A percentile compares a stretch with the other conserved stretches of the same genome.
phyloP scores from a whole-genome alignment of 23 tunicate genomes.

The Halocynthia roretzi region DNA sequence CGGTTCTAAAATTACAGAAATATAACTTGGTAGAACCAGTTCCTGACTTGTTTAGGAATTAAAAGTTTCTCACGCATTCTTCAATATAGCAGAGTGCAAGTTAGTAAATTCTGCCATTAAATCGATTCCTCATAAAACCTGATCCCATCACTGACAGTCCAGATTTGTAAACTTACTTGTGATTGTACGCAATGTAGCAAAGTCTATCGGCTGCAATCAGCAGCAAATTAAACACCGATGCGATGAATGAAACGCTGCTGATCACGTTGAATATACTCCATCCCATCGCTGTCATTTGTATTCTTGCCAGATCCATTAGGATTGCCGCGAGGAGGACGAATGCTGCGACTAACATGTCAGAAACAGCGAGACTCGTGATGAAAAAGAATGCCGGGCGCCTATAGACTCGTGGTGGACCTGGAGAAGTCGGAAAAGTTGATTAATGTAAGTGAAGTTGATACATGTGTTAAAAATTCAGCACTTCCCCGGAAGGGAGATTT shows the following conservation, averaged over 20 bases:
- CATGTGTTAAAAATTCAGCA: too few relatives aligned
- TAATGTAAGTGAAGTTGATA: background rate
- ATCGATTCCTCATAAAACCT: too few relatives aligned
- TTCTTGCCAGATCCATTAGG: slow-evolving; percentile 15
- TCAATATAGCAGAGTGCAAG: too few relatives aligned
- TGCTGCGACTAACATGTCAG: slow-evolving; percentile 38
- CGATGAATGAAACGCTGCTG: slow-evolving; percentile 62
- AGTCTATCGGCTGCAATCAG: slow-evolving; percentile 69
- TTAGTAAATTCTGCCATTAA: too few relatives aligned
- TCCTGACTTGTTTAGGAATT: too few relatives aligned
- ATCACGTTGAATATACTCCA: slow-evolving; percentile 56
- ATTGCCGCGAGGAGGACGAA: slow-evolving; percentile 8
- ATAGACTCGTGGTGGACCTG: slow-evolving; percentile 38
- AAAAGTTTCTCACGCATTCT: too few relatives aligned
- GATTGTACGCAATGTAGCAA: slow-evolving; percentile 63
- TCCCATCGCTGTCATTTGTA: slow-evolving; percentile 33
- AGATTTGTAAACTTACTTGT: slow-evolving; percentile 25
- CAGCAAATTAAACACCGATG: slow-evolving; percentile 51
- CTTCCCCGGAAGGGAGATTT: too few relatives aligned
- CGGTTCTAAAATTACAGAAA: too few relatives aligned
- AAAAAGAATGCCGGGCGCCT: slow-evolving; percentile 61
- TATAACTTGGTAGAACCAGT: too few relatives aligned
- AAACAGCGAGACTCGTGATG: slow-evolving; percentile 40
- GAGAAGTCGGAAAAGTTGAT: background rate
- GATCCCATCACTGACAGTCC: background rate